Evolutionary conservation across 2,113 vertebrate species (phyloP), one percentile per base, ranked within the genome.

Genomic region (Poecile atricapillus): DNA sequence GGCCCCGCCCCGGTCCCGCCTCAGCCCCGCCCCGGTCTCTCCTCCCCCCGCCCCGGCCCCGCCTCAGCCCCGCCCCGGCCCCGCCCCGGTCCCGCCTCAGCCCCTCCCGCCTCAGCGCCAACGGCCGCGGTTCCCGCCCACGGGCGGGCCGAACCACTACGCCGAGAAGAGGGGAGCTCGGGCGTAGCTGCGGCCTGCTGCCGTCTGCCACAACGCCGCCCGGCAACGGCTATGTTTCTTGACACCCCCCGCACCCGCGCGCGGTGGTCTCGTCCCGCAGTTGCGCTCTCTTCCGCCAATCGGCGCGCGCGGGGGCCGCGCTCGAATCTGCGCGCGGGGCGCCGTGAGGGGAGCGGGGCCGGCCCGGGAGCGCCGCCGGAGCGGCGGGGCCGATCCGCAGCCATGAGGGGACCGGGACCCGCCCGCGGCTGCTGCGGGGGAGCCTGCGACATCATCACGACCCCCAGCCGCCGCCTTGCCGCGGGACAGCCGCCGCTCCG

Each of bases 171-270:
- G 33, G 33, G 63, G 62, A 14, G 30, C 1, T 10, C 7, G 22
- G 22, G 7, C 11, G 4, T 1, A 9, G 9, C 4, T 22, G 3
- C 9, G 21, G 21, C 49, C n/a, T 33, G 59, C 58, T 22, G 12
- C 37, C 28, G 49, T 59, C 49, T 4, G 23, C 8, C n/a, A 17
- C 13, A 3, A 3, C 3, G 33, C 27, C n/a, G 4, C 9, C 21
- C 17, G 8, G 6, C 5, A 11, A 3, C 0, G 31, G 1, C 37
- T 37, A 4, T 9, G 2, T 23, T 10, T 9, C n/a, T 5, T 2
- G 4, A 8, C 28, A 3, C 28, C 49, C 56, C 47, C 28, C n/a
- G 4, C 18, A 1, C 1, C 7, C 9, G 11, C 44, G 4, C 39
- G 9, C 15, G 11, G 25, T 55, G 69, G 49, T 46, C 13, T 8